phyloP scores from a whole-genome alignment of 2,113 vertebrate genomes.

The Panthera tigris region DNA sequence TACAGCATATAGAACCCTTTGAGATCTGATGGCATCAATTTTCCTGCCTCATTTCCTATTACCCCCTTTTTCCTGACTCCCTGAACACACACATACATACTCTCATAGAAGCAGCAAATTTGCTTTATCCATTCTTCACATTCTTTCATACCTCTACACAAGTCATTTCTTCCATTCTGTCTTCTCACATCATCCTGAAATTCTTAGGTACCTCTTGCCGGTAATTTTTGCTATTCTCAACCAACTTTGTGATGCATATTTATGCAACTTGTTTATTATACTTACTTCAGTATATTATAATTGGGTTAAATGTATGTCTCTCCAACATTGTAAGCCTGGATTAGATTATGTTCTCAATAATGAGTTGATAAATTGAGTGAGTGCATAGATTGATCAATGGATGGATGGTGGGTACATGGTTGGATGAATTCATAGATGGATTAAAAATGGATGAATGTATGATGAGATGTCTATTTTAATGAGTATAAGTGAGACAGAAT shows the following conservation, averaged over 20 bases:
- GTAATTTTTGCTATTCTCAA: not conserved
- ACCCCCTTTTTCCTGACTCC: not conserved
- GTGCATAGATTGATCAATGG: not conserved
- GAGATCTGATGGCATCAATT: not conserved
- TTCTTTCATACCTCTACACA: not conserved
- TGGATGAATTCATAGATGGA: not conserved
- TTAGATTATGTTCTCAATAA: not conserved
- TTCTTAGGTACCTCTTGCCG: not conserved
- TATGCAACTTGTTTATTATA: not conserved
- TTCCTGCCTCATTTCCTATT: not conserved
- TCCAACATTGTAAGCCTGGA: not conserved
- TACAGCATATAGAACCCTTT: not conserved
- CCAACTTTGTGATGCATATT: not conserved
- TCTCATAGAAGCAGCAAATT: not conserved
- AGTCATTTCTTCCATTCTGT: not conserved
- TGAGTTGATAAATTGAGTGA: not conserved
- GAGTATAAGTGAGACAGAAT: not conserved
- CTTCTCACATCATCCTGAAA: not conserved
- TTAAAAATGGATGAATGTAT: not conserved
- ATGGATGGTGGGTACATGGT: not conserved
- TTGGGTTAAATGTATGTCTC: not conserved
- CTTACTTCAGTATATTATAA: not conserved
- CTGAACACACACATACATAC: not conserved
- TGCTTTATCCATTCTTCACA: not conserved
- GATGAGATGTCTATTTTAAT: not conserved